These are phyloP conservation scores for Dinomys branickii DNA, from an alignment of 2,113 vertebrate species.

Conservation along the genomic window DNA sequence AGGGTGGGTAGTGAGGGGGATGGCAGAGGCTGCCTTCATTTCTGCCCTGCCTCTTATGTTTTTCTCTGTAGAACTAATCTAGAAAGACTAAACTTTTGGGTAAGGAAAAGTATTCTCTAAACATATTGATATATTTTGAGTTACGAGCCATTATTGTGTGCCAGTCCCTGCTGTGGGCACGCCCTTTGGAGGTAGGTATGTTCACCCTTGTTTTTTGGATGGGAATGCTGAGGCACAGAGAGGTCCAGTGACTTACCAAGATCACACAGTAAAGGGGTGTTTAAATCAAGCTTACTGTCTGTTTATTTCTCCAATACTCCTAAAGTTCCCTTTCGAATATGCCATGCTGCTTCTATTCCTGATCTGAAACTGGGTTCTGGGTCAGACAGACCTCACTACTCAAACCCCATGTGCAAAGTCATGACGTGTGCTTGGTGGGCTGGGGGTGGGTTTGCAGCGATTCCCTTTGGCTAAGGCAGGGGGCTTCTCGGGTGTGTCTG, in stretches of 20 bases:
- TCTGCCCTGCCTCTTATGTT: not conserved
- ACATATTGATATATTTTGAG: rapidly evolving
- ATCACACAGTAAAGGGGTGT: not conserved
- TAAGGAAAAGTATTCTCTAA: not conserved
- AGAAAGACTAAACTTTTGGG: not conserved
- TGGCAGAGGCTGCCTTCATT: not conserved
- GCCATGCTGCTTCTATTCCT: not conserved
- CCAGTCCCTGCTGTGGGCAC: not conserved
- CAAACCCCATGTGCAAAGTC: not conserved
- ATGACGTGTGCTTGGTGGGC: not conserved
- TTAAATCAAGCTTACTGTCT: not conserved
- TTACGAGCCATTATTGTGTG: rapidly evolving
- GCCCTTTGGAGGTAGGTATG: slow-evolving; percentile 67
- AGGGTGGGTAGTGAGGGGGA: too few species aligned
- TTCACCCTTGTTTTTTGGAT: not conserved
- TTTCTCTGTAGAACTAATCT: not conserved
- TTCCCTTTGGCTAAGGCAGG: not conserved
- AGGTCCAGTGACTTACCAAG: not conserved
- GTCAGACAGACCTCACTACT: not conserved
- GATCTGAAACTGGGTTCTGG: not conserved
- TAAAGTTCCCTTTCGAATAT: not conserved
- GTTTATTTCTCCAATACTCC: not conserved
- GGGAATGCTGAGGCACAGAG: slow-evolving; percentile 13
- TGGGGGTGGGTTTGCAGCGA: not conserved
- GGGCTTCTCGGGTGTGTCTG: not conserved